Base-by-base conservation (phyloP, 2,113 vertebrate genomes). In the Lethenteron camtschaticum region DNA sequence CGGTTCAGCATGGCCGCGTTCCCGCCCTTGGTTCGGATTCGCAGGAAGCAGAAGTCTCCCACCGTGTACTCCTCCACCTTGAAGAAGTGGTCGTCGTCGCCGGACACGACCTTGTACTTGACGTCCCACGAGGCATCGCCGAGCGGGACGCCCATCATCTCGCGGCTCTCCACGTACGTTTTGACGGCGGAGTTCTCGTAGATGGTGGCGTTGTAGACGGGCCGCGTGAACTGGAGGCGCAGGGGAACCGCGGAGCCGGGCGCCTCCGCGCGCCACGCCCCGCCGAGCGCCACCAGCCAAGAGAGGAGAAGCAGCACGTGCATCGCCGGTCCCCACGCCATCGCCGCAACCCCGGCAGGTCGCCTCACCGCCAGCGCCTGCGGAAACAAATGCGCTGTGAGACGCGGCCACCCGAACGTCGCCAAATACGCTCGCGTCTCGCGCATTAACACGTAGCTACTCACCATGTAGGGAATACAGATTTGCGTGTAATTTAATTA, bases 1-100 rank as follows among this genome's bases (percentile, higher is more conserved):
- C 94, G 82, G 74, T 99, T 99, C 71, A 99, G 74, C 74, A 96
- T 94, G 74, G 94, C 94, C 9, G 92, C 88, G 74, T 97, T 97
- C 4, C 90, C 94, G 20, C 94, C 90, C 81, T 96, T 96, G 81
- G 90, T 96, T 79, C 94, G 84, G 80, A 99, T 89, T 72, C 94
- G 83, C 71, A 99, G 78, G 74, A 99, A 99, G 77, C 90, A 99
- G 75, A 97, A 99, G 79, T 99, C 90, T 4, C 90, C 94, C 69
- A 99, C 84, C 41, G 89, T 75, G 9, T 87, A 85, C 75, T 95
- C 90, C 74, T 99, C 94, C 0, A 90, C 92, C 78, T 97, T 96
- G 77, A 99, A 99, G 76, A 99, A 89, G 1, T 92, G 89, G 72
- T 99, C 92, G 1, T 96, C 94, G 2, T 99, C 92, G 3, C 94